A percentile compares a stretch with the other conserved stretches of the same genome.
Conservation (phyloP, 2,113 vertebrate species). For the Strix uralensis region DNA sequence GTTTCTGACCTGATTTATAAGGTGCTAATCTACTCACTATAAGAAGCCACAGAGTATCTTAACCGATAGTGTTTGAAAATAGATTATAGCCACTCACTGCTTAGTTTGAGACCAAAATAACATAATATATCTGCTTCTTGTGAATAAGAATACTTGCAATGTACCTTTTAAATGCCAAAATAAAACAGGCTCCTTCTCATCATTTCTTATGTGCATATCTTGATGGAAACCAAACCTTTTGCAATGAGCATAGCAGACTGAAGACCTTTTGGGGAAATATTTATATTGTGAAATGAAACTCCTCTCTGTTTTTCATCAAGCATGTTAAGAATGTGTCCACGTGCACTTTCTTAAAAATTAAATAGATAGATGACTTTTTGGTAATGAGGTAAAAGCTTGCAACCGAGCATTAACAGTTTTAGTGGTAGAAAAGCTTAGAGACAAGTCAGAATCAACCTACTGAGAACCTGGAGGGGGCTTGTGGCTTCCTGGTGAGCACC, state of each 20-base stretch:
- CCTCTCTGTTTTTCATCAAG: background rate
- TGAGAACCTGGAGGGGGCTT: background rate
- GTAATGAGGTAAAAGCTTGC: background rate
- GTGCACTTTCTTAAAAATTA: background rate
- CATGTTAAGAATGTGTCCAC: rapidly evolving
- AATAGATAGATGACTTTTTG: background rate
- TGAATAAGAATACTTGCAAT: background rate
- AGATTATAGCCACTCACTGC: background rate
- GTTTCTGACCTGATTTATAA: constrained; percentile 21
- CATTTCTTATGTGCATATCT: background rate
- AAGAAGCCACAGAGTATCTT: background rate
- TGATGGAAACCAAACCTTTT: background rate
- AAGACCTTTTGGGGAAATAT: background rate
- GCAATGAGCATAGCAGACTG: background rate
- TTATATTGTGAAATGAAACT: background rate
- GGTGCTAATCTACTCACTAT: constrained; percentile 21
- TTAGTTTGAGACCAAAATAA: background rate
- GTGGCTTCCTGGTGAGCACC: background rate
- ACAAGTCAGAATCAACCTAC: background rate
- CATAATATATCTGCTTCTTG: background rate
- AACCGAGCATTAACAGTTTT: background rate
- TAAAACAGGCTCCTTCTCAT: background rate
- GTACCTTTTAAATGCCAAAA: background rate
- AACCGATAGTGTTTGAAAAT: background rate
- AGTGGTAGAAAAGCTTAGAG: background rate